These are phyloP conservation scores for Tapirus terrestris DNA, from an alignment of 2,113 vertebrate species.

Conservation along the genomic window DNA sequence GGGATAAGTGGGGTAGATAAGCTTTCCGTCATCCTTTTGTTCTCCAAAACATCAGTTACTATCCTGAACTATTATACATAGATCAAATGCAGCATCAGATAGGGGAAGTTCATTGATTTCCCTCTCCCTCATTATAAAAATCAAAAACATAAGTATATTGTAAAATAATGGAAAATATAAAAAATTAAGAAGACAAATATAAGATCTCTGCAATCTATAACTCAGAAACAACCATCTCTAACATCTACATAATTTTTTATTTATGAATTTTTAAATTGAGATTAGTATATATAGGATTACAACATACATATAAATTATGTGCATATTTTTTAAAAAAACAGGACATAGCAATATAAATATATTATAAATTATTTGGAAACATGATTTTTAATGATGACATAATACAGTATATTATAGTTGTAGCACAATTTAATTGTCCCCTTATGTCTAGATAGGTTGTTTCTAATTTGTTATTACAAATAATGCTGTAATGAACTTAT, in stretches of 20 bases:
- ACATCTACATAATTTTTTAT: not conserved
- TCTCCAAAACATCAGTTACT: not conserved
- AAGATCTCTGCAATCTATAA: not conserved
- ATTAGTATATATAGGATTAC: not conserved
- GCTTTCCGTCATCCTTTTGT: not conserved
- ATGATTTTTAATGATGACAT: not conserved
- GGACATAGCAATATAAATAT: not conserved
- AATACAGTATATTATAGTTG: not conserved
- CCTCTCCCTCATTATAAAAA: not conserved
- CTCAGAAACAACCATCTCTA: not conserved
- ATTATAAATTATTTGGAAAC: conserved; percentile 30
- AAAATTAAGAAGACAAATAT: not conserved
- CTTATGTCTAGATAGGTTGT: not conserved
- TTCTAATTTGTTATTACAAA: not conserved
- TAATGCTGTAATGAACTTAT: not conserved
- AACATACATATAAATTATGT: not conserved
- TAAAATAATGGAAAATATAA: not conserved
- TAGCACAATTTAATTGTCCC: not conserved
- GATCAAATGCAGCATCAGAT: not conserved
- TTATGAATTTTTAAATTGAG: not conserved
- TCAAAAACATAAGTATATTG: not conserved
- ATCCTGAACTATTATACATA: not conserved
- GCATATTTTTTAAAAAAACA: not conserved
- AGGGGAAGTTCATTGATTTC: not conserved
- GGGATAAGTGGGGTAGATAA: not conserved